These are phyloP conservation scores for Elaphurus davidianus DNA, from an alignment of 2,113 vertebrate genomes.

Conservation along the genomic window DNA sequence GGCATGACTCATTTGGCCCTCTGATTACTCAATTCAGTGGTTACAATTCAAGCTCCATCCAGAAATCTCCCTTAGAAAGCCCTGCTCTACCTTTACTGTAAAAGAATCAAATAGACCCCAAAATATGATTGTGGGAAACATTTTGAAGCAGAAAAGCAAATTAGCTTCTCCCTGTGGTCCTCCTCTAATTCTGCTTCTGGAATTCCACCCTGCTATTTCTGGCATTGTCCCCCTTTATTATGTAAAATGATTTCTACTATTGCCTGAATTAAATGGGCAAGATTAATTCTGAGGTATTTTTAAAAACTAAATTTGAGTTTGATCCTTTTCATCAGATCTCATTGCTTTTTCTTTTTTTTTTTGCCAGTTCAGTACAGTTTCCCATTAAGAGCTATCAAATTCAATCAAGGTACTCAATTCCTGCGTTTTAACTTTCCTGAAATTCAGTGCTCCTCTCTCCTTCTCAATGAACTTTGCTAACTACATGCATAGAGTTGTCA, in stretches of 20 bases:
- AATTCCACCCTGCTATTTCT: constrained; percentile 42
- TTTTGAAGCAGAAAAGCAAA: constrained; percentile 33
- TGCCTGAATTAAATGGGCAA: constrained; percentile 52
- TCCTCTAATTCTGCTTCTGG: constrained; percentile 27
- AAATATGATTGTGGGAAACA: not conserved
- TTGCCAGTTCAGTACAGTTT: constrained; percentile 43
- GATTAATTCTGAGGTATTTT: constrained; percentile 47
- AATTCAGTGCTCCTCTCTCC: constrained; percentile 53
- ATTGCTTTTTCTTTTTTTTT: not conserved
- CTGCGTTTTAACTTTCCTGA: constrained; percentile 42
- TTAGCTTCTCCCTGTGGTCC: not conserved
- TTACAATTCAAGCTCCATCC: not conserved
- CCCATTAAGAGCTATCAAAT: constrained; percentile 63
- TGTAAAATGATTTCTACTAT: constrained; percentile 55
- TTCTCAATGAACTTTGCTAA: constrained; percentile 68
- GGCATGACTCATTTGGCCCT: not conserved
- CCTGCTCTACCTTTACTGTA: not conserved
- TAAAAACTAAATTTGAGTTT: constrained; percentile 53
- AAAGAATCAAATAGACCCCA: not conserved
- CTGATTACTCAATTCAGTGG: not conserved
- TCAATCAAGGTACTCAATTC: constrained; percentile 57
- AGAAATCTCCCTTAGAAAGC: not conserved
- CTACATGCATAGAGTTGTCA: constrained; percentile 72
- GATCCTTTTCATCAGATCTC: constrained; percentile 37
- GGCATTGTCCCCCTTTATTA: not conserved